Percentiles rank a stretch among this genome's conserved stretches.
phyloP scores from a whole-genome alignment of 2,113 vertebrate species.

The Excalfactoria chinensis region DNA sequence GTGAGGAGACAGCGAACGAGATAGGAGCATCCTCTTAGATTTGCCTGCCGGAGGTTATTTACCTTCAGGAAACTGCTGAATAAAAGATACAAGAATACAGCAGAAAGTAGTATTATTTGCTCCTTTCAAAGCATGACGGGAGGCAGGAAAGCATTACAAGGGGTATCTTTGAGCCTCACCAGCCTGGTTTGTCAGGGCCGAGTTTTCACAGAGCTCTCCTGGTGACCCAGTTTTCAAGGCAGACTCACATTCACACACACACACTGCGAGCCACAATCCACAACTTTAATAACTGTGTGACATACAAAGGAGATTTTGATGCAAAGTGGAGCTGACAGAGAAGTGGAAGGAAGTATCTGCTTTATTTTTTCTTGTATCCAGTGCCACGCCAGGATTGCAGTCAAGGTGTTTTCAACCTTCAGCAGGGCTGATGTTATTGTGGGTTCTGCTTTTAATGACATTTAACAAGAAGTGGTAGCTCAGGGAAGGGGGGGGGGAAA shows the following conservation, averaged over 20 bases:
- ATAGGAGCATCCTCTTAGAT: conserved; percentile 53
- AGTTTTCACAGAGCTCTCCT: conserved; percentile 28
- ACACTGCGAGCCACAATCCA: conserved; percentile 41
- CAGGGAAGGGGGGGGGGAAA: not conserved
- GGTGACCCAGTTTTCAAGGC: conserved; percentile 75
- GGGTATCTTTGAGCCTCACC: conserved; percentile 25
- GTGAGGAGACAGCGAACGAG: conserved; percentile 9
- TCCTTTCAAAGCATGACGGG: conserved; percentile 44
- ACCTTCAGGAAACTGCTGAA: conserved; percentile 63
- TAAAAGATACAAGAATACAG: conserved; percentile 49
- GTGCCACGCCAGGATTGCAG: conserved; percentile 67
- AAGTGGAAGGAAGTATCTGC: conserved; percentile 53
- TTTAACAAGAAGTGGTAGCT: conserved; percentile 40
- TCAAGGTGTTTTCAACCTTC: conserved; percentile 81
- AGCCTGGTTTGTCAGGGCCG: conserved; percentile 54
- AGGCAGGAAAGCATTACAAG: conserved; percentile 17
- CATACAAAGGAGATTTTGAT: conserved; percentile 79
- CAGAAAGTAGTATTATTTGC: not conserved
- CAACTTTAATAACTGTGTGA: conserved; percentile 81
- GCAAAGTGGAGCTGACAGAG: conserved; percentile 80
- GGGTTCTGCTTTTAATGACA: conserved; percentile 50
- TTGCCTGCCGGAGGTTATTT: conserved; percentile 61
- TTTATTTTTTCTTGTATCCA: not conserved
- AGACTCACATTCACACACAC: conserved; percentile 9
- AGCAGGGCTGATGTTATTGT: conserved; percentile 19